Percentiles rank a stretch among this genome's conserved stretches.
These are phyloP conservation scores for Mesochorus sp. DNA, from an alignment of 2,888 invertebrate species.

Conservation along the genomic window DNA sequence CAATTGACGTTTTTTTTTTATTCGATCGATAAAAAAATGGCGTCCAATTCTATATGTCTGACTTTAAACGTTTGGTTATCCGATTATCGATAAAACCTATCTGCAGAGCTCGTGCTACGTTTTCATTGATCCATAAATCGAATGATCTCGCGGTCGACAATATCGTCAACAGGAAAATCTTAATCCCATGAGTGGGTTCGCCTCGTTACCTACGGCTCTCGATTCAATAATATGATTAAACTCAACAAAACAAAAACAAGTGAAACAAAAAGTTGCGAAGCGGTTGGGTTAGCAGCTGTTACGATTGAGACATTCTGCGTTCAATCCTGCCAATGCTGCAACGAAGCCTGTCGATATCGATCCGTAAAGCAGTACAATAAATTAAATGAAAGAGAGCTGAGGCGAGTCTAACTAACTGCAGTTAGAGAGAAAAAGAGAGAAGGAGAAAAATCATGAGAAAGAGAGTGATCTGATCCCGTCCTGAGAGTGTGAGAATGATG, in stretches of 20 bases:
- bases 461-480: background rate
- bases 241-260: constrained; percentile 7
- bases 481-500: constrained; percentile 3
- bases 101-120: background rate
- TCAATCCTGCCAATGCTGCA: constrained; percentile 17
- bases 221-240: constrained; percentile 19
- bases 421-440: constrained; percentile 30
- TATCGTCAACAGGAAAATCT: constrained; percentile 19
- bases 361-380: constrained; percentile 37
- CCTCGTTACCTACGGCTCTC: constrained; percentile 14
- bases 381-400: constrained; percentile 37
- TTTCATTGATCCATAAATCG: constrained; percentile 26
- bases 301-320: constrained; percentile 51
- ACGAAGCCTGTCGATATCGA: constrained; percentile 51
- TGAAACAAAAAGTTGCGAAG: background rate
- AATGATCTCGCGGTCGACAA: constrained; percentile 22
- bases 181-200: background rate
- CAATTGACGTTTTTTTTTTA: background rate
- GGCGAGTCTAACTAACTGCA: constrained; percentile 5
- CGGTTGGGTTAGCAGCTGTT: background rate
- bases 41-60: too few relatives aligned
- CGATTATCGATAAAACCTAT: background rate
- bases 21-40: too few relatives aligned
- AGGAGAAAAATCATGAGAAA: background rate
- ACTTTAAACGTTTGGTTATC: background rate